phyloP scores from a whole-genome alignment of 1,140 invertebrate genomes.

The Bombus affinis region DNA sequence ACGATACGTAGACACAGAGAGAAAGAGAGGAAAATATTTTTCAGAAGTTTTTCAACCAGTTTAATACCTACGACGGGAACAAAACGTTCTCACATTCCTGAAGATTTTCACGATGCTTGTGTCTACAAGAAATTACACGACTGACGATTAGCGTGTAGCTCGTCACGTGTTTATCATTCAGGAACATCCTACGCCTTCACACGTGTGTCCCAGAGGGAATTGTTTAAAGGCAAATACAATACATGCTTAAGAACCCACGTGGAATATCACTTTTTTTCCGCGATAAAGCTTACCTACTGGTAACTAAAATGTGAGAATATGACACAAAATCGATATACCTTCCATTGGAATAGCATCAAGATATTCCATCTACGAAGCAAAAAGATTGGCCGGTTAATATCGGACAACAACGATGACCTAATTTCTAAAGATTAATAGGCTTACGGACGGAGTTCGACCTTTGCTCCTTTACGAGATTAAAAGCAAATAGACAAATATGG shows the following conservation, averaged over 20 bases:
- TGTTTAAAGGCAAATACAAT: background rate
- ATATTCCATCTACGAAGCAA: background rate
- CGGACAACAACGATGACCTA: slow-evolving; percentile 47
- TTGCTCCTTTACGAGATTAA: slow-evolving; percentile 36
- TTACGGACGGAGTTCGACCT: slow-evolving; percentile 30
- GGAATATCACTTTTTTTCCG: background rate
- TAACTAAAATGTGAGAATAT: background rate
- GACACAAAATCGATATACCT: background rate
- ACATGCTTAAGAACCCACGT: background rate
- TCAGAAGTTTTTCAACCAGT: no score
- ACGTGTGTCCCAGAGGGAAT: background rate
- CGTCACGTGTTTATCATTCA: background rate
- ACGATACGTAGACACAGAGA: no score
- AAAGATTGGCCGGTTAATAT: slow-evolving; percentile 36
- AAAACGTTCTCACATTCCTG: no score
- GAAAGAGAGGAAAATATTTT: no score
- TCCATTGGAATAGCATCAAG: background rate
- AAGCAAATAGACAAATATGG: slow-evolving; percentile 47
- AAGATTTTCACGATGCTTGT: background rate
- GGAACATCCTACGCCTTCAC: background rate
- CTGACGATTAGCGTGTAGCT: background rate
- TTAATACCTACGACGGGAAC: no score
- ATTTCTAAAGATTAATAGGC: slow-evolving; percentile 53
- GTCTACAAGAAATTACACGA: background rate
- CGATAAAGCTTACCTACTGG: background rate